Percentiles rank a stretch among this genome's conserved stretches.
Conservation (phyloP, 2,888 invertebrate genomes). For the Aricia artaxerxes region DNA sequence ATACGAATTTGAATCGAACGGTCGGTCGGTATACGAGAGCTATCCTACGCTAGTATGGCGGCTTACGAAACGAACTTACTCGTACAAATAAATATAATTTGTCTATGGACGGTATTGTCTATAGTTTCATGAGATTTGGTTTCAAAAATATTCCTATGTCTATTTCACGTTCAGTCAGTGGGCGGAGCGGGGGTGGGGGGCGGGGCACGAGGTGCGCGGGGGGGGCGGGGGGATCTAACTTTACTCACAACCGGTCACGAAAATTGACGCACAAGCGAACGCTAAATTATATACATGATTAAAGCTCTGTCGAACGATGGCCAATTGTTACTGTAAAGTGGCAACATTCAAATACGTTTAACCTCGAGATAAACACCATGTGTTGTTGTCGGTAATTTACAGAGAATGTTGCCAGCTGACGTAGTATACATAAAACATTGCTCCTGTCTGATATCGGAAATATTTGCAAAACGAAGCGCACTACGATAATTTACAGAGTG, state of each 20-base stretch:
- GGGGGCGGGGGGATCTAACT: slow-evolving; percentile 43
- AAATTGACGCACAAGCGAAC: slow-evolving; percentile 52
- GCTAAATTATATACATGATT: slow-evolving; percentile 31
- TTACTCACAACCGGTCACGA: slow-evolving; percentile 58
- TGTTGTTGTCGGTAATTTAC: neutral
- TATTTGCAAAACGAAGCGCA: slow-evolving; percentile 2
- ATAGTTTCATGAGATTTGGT: slow-evolving; percentile 53
- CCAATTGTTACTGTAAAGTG: slow-evolving; percentile 32
- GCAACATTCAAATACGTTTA: slow-evolving; percentile 38
- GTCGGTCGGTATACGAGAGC: slow-evolving; percentile 40
- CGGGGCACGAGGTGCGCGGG: neutral
- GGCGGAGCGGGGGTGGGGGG: neutral
- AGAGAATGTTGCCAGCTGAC: slow-evolving; percentile 37
- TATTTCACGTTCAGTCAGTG: slow-evolving; percentile 63
- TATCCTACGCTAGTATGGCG: slow-evolving; percentile 71
- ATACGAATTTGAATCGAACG: slow-evolving; percentile 41
- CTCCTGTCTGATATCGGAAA: neutral
- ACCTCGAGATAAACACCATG: neutral
- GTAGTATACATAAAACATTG: neutral
- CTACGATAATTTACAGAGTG: neutral
- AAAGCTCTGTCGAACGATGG: slow-evolving; percentile 34
- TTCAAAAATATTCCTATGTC: slow-evolving; percentile 69
- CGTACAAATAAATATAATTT: slow-evolving; percentile 71
- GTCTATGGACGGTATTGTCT: slow-evolving; percentile 75
- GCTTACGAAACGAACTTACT: slow-evolving; percentile 52